Percentiles rank a stretch among this genome's conserved stretches.
These are phyloP conservation scores for Eupsilia transversa DNA, from an alignment of 2,888 invertebrate genomes.

Conservation along the genomic window DNA sequence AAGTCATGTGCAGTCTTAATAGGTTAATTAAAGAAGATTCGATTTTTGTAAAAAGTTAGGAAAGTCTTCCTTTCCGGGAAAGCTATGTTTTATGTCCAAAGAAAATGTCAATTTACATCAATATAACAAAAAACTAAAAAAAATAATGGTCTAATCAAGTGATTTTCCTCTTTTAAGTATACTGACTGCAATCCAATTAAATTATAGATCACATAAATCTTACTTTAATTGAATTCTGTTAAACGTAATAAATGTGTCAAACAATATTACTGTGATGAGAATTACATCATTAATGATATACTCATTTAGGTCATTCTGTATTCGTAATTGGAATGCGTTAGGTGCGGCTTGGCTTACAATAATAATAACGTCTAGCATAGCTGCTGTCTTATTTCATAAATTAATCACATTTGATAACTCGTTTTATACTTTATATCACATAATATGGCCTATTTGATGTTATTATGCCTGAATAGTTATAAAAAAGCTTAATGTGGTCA, in stretches of 20 bases:
- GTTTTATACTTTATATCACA: background rate
- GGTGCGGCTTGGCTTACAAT: constrained; percentile 35
- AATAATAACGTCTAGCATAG: constrained; percentile 8
- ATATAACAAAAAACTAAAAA: background rate
- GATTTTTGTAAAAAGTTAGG: background rate
- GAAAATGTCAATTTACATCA: background rate
- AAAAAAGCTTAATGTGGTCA: background rate
- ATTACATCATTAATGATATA: constrained; percentile 33
- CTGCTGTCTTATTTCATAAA: background rate
- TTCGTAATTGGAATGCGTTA: constrained; percentile 35
- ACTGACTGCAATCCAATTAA: background rate
- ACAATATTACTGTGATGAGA: constrained; percentile 16
- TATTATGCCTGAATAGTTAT: background rate
- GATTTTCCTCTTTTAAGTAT: background rate
- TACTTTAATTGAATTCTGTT: constrained; percentile 11
- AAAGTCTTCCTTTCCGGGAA: background rate
- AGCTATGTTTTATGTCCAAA: background rate
- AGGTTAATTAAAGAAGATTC: background rate
- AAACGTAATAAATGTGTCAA: constrained; percentile 20
- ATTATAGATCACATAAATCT: background rate
- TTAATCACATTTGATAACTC: background rate
- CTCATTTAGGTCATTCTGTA: background rate
- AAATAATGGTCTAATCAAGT: background rate
- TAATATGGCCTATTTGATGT: background rate
- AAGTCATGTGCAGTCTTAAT: background rate